Percentiles rank a stretch among this genome's conserved stretches.
Evolutionary conservation across 2,888 invertebrate genomes (phyloP).

Genomic region (Meta bourneti): DNA sequence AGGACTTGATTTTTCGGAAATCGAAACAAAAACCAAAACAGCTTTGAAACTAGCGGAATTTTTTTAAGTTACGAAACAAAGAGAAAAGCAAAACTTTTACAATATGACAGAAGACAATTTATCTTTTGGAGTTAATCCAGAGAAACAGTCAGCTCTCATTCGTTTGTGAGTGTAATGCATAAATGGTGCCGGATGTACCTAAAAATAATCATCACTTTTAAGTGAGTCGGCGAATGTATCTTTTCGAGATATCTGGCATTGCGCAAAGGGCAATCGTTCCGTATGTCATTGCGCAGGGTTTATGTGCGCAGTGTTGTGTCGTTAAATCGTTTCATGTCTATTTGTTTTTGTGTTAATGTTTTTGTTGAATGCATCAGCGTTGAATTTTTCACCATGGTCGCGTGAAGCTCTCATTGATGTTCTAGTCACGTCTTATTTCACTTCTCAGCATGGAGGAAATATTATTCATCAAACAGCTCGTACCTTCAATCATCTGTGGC

Average conservation of each 20-base stretch:
- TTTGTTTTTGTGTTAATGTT: constrained; percentile 73
- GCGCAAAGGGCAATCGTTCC: constrained; percentile 22
- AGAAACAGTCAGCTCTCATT: constrained; percentile 32
- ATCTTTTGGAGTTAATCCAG: constrained; percentile 41
- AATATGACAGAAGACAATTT: not conserved
- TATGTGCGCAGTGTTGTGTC: constrained; percentile 67
- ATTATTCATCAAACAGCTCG: constrained; percentile 66
- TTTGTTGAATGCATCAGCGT: constrained; percentile 55
- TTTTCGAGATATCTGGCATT: constrained; percentile 65
- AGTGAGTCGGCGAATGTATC: constrained; percentile 40
- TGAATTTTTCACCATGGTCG: constrained; percentile 59
- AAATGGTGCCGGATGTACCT: constrained; percentile 59
- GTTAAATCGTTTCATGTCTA: constrained; percentile 62
- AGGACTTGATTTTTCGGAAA: too few species aligned
- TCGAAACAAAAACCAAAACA: not conserved
- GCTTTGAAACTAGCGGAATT: not conserved
- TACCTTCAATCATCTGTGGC: constrained; percentile 75
- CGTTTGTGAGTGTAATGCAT: constrained; percentile 27
- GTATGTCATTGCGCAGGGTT: constrained; percentile 64
- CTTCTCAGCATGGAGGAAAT: constrained; percentile 64
- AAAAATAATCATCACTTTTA: constrained; percentile 63
- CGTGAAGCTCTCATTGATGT: constrained; percentile 65
- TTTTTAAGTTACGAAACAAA: not conserved
- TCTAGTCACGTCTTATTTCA: constrained; percentile 51
- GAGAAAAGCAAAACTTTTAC: not conserved